A percentile compares a stretch with the other conserved stretches of the same genome.
Evolutionary conservation across 1,140 invertebrate species (phyloP).

Genomic region (Drosophila neocordata): DNA sequence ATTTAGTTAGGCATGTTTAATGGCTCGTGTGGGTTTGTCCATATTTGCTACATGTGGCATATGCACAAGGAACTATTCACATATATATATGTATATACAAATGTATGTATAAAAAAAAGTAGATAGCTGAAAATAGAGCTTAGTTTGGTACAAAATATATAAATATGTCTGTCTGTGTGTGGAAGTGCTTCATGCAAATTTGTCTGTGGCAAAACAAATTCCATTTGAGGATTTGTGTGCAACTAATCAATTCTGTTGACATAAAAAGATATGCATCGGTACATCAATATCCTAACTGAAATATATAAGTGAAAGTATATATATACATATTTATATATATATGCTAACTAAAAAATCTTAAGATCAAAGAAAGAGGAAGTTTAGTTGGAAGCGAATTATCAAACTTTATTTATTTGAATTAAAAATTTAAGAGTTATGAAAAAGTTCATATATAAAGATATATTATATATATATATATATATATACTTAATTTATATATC

Average conservation of each 20-base stretch:
- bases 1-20: conserved; percentile 18
- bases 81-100: background rate
- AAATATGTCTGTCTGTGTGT: background rate
- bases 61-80: conserved; percentile 4
- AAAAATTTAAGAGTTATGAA: no score
- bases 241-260: conserved; percentile 6
- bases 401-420: no score
- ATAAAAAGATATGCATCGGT: conserved; percentile 10
- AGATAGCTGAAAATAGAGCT: conserved; percentile 7
- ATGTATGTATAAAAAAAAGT: background rate
- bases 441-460: no score
- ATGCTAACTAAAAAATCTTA: no score
- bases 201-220: conserved; percentile 8
- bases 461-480: no score
- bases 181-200: conserved; percentile 4
- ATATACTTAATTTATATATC: no score
- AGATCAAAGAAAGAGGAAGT: no score
- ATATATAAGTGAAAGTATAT: background rate
- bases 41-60: conserved; percentile 10
- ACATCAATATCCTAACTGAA: background rate
- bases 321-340: background rate
- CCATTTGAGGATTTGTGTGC: conserved; percentile 14
- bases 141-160: background rate
- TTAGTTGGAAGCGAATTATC: no score
- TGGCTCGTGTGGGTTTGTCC: conserved; percentile 13